These are phyloP conservation scores for Blennius ocellaris DNA, from an alignment of 2,113 vertebrate species.

Conservation along the genomic window DNA sequence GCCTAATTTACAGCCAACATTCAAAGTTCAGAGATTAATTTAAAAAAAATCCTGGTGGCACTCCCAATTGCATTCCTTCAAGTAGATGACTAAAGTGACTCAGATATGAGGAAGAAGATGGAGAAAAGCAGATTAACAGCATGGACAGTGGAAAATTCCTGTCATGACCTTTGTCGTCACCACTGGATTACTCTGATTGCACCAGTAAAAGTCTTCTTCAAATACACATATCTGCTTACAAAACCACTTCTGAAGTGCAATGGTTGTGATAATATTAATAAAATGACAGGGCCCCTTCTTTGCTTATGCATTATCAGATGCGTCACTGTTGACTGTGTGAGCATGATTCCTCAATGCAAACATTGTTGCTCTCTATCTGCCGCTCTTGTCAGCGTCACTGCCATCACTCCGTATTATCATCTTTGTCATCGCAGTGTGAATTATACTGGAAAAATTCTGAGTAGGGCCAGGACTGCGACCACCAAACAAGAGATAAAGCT, in stretches of 20 bases:
- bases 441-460: constrained; percentile 1
- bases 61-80: too few species aligned
- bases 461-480: not conserved
- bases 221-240: not conserved
- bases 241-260: not conserved
- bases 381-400: constrained; percentile 2
- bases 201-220: not conserved
- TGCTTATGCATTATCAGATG: not conserved
- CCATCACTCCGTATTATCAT: constrained; percentile 17
- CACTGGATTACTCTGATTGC: too few species aligned
- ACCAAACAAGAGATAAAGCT: constrained; percentile 9
- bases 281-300: not conserved
- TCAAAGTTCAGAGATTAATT: too few species aligned
- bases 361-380: not conserved
- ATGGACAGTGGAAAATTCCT: too few species aligned
- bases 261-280: too few species aligned
- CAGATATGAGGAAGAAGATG: too few species aligned
- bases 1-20: too few species aligned
- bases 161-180: too few species aligned
- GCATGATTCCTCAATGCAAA: constrained; percentile 5
- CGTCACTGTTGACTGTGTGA: not conserved
- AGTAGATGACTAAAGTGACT: too few species aligned
- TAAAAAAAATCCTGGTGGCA: too few species aligned
- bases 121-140: too few species aligned
- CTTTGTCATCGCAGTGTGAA: not conserved